A percentile compares a stretch with the other conserved stretches of the same genome.
Evolutionary conservation across 2,888 invertebrate species (phyloP).

Genomic region (Cerceris rybyensis): DNA sequence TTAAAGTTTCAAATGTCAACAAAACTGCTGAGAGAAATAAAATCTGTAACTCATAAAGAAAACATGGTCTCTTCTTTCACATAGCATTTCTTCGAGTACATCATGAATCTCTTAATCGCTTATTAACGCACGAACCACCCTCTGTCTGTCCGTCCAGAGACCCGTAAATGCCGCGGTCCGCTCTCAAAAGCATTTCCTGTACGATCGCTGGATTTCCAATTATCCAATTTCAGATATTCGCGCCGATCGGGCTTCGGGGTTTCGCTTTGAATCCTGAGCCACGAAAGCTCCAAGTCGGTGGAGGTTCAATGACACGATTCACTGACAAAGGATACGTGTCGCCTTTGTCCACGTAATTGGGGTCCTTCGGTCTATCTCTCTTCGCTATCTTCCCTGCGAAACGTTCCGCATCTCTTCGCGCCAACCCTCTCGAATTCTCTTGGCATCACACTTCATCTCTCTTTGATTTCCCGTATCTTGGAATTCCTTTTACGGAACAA

Average conservation of each 20-base stretch:
- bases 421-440: background rate
- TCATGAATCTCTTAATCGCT: background rate
- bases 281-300: slow-evolving; percentile 34
- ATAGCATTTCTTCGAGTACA: too few species aligned
- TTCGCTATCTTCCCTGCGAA: slow-evolving; percentile 39
- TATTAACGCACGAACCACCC: background rate
- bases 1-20: too few species aligned
- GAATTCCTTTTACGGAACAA: background rate
- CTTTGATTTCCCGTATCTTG: background rate
- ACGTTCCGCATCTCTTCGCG: slow-evolving; percentile 18
- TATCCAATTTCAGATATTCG: slow-evolving; percentile 57
- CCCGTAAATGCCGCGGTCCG: background rate
- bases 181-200: background rate
- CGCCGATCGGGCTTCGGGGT: slow-evolving; percentile 28
- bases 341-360: slow-evolving; percentile 63
- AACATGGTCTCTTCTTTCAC: too few species aligned
- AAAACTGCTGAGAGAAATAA: too few species aligned
- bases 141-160: background rate
- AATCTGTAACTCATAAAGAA: too few species aligned
- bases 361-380: slow-evolving; percentile 41
- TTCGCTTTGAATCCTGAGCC: slow-evolving; percentile 52
- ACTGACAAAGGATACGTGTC: slow-evolving; percentile 63
- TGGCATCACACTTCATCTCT: background rate
- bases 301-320: slow-evolving; percentile 60
- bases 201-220: slow-evolving; percentile 52